phyloP scores from a whole-genome alignment of 1,140 invertebrate species.

The Ericerus pela region DNA sequence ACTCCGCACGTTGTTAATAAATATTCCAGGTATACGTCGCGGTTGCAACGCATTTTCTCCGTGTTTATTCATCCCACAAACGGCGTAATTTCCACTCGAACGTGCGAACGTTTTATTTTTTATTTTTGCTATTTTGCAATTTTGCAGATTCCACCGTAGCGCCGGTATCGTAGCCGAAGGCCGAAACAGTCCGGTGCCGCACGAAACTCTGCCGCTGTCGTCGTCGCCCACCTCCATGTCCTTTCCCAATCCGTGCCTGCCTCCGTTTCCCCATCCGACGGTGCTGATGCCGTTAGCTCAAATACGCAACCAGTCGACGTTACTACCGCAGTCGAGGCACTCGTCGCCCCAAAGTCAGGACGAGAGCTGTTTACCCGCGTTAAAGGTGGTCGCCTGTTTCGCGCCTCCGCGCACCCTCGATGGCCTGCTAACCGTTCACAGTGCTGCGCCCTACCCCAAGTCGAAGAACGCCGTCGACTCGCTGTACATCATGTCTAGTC shows the following conservation, averaged over 20 bases:
- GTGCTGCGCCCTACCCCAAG: conserved; percentile 30
- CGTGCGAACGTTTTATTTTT: no score
- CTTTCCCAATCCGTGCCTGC: conserved; percentile 76
- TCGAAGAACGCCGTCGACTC: conserved; percentile 54
- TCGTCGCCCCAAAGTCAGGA: conserved; percentile 2
- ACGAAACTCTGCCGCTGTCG: conserved; percentile 26
- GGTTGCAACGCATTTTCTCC: neutral
- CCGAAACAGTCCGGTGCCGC: conserved; percentile 56
- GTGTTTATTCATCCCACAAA: no score
- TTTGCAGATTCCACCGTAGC: conserved; percentile 72
- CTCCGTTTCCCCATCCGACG: conserved; percentile 73
- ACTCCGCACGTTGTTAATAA: conserved; percentile 86
- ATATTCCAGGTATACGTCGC: conserved; percentile 49
- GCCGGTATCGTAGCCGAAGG: conserved; percentile 71
- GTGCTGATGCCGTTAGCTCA: conserved; percentile 66
- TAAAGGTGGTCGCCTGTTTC: conserved; percentile 56
- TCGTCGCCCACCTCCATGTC: conserved; percentile 40
- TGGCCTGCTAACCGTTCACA: conserved; percentile 19
- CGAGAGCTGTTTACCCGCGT: conserved; percentile 9
- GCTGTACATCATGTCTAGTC: conserved; percentile 76
- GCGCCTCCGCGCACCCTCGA: conserved; percentile 49
- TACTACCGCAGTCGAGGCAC: conserved; percentile 2
- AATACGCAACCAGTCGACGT: conserved; percentile 37
- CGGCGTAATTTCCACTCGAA: no score
- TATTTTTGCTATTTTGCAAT: no score